These are phyloP conservation scores for Lepilemur septentrionalis DNA, from an alignment of 2,797 vertebrate species.

Conservation along the genomic window DNA sequence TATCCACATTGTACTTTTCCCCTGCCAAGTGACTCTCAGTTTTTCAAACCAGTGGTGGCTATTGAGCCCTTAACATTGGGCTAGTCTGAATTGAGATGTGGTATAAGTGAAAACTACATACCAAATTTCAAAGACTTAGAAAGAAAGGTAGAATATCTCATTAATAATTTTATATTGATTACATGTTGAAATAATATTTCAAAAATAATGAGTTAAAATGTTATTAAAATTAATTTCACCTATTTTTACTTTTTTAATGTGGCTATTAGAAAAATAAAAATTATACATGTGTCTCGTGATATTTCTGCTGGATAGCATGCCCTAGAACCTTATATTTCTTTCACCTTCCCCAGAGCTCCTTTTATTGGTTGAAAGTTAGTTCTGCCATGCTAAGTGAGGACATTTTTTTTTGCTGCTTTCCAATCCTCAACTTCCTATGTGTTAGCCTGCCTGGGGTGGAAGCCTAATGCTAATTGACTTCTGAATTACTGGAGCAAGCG, in stretches of 20 bases:
- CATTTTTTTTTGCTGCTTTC: neutral
- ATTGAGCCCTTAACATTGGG: neutral
- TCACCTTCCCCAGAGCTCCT: neutral
- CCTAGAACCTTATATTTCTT: neutral
- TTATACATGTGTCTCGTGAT: neutral
- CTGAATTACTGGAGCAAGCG: neutral
- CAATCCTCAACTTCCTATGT: neutral
- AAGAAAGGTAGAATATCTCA: neutral
- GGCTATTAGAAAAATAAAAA: neutral
- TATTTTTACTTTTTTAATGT: neutral
- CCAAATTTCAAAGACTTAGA: neutral
- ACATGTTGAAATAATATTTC: neutral
- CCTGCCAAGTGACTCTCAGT: neutral
- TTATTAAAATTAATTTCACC: neutral
- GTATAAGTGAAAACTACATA: neutral
- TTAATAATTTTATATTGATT: constrained; percentile 3
- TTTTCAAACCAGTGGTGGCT: neutral
- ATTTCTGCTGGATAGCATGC: neutral
- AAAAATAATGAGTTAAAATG: neutral
- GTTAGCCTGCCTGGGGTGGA: neutral
- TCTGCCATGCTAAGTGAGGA: neutral
- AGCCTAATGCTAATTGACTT: neutral
- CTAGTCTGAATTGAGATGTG: neutral
- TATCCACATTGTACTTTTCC: neutral
- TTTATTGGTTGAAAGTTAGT: neutral